phyloP scores from a whole-genome alignment of 2,113 vertebrate genomes.

The Chamaea fasciata region DNA sequence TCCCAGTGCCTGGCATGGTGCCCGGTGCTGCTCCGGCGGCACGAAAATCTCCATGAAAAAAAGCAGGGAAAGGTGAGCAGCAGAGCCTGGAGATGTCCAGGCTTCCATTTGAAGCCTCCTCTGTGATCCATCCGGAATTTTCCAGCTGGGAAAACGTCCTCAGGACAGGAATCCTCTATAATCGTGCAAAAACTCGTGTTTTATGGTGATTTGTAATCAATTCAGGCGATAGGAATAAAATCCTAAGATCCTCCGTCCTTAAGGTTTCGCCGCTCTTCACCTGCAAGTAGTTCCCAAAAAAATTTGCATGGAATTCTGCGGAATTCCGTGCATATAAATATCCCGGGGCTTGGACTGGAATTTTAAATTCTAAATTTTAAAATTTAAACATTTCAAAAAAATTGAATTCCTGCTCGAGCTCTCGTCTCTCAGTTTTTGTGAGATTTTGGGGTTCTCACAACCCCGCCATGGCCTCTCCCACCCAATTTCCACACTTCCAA shows the following conservation, averaged over 20 bases:
- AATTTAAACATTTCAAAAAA: no score
- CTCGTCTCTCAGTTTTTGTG: fast-evolving
- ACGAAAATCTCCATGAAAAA: background rate
- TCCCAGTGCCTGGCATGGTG: background rate
- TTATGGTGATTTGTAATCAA: fast-evolving
- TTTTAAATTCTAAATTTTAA: background rate
- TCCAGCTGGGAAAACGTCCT: background rate
- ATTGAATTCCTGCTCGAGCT: background rate
- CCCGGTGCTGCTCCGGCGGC: fast-evolving
- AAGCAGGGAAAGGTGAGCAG: background rate
- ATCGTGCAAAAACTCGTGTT: fast-evolving
- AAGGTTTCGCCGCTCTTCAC: fast-evolving
- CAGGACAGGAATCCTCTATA: fast-evolving
- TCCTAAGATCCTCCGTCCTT: background rate
- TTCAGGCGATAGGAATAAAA: fast-evolving
- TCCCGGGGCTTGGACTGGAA: fast-evolving
- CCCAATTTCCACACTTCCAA: background rate
- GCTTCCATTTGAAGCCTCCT: background rate
- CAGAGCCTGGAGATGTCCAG: fast-evolving
- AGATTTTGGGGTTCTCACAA: background rate
- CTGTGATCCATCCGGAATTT: fast-evolving
- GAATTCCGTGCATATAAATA: fast-evolving
- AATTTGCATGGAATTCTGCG: fast-evolving
- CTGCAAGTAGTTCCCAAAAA: fast-evolving
- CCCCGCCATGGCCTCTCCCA: fast-evolving